Base-by-base conservation (phyloP, 2,113 vertebrate species). In the Phaethon lepturus region DNA sequence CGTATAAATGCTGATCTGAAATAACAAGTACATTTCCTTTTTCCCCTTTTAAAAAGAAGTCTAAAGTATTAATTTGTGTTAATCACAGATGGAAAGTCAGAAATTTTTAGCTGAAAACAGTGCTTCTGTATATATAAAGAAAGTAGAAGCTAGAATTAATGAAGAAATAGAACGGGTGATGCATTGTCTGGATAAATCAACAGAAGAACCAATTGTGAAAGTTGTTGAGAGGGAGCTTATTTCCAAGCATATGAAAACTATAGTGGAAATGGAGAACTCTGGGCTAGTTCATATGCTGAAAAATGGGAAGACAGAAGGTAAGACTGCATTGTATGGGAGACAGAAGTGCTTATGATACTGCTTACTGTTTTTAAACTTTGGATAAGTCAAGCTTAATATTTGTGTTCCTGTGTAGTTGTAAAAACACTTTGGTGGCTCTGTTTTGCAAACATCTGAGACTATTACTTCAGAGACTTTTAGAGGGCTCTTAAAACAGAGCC, bases 261-360 rank as follows among this genome's bases (percentile, higher is more conserved):
- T 99, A 55, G 99, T 99, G 93, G 99, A 99, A 98, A 99, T 99
- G 99, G 99, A 99, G 97, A 99, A 99, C 97, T 99, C 99, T 19
- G 99, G 99, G 29, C 98, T 99, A 68, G 99, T 99, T 77, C 99
- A 99, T 98, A 99, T 99, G 99, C 98, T 99, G 87, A 99, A 99
- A 98, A 99, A 99, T 28, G 99, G 99, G 84, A 99, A 99, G 97
- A 99, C 99, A 62, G 99, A 99, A 98, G 99, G 99, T 99, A 98
- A 94, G 96, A 64, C 18, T 85, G 88, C 76, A 73, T 84, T 53
- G 11, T 42, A 23, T 49, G 77, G 63, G 60, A 93, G 25, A 44
- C 66, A 68, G 38, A 85, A 72, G 80, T 92, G 25, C 35, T 80
- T 87, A 62, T 6, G 7, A 28, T 85, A 49, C 12, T 62, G 76